phyloP scores from a whole-genome alignment of 2,113 vertebrate genomes.

The Heloderma charlesbogerti region DNA sequence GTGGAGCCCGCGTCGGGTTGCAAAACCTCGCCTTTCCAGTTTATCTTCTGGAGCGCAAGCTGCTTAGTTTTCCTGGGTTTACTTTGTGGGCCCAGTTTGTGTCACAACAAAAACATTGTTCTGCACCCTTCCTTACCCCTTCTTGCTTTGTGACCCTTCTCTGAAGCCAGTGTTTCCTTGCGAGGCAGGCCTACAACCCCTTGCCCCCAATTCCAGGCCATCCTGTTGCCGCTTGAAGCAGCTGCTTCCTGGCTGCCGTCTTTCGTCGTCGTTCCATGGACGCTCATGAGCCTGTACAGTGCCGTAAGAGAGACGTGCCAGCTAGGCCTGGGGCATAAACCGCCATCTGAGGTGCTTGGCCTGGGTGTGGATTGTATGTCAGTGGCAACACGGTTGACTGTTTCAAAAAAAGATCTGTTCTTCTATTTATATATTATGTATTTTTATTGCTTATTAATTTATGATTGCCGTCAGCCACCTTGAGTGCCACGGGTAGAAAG shows the following conservation, averaged over 20 bases:
- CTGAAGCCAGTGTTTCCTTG: neutral
- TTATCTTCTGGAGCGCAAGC: neutral
- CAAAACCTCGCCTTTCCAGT: neutral
- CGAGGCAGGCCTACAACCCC: neutral
- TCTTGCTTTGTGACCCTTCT: neutral
- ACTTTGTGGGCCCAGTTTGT: neutral
- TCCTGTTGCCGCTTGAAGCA: neutral
- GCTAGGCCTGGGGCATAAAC: neutral
- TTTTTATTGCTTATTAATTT: neutral
- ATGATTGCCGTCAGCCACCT: neutral
- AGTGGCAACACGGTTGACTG: too few relatives aligned
- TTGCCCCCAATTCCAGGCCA: too few relatives aligned
- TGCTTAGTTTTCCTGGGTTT: neutral
- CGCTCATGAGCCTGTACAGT: neutral
- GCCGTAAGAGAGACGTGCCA: neutral
- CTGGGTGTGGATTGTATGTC: neutral
- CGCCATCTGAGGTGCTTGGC: neutral
- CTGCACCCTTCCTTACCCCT: too few relatives aligned
- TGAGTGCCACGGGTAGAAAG: neutral
- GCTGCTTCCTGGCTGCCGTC: neutral
- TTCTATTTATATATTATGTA: neutral
- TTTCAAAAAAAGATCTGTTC: neutral
- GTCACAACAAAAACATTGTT: neutral
- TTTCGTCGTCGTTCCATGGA: neutral
- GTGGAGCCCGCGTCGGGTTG: neutral